phyloP scores from a whole-genome alignment of 35 echinoderm and acorn worm species.

The Apostichopus californicus region DNA sequence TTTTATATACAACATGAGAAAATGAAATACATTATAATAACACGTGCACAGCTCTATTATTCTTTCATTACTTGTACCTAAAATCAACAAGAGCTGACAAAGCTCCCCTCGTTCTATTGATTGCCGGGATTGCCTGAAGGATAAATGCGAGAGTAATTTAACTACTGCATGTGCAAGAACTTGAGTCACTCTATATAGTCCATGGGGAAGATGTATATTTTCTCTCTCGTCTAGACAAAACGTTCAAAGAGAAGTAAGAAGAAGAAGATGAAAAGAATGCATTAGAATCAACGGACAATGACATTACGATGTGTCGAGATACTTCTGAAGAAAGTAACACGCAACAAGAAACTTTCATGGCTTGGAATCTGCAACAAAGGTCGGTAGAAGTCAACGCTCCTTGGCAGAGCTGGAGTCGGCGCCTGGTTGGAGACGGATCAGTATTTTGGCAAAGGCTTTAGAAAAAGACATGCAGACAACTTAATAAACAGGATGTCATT shows the following conservation, averaged over 20 bases:
- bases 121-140: neutral
- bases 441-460: neutral
- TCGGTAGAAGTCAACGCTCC: conserved; percentile 8
- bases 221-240: neutral
- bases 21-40: too few relatives aligned
- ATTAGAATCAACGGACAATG: neutral
- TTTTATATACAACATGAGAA: too few relatives aligned
- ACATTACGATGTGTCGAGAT: neutral
- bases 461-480: conserved; percentile 22
- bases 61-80: neutral
- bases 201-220: neutral
- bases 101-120: neutral
- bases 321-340: neutral
- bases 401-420: neutral
- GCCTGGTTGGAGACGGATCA: neutral
- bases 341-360: neutral
- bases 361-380: neutral
- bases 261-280: neutral
- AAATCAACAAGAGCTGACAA: neutral
- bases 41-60: neutral
- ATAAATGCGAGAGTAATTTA: neutral
- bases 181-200: neutral
- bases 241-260: neutral
- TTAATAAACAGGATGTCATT: conserved; percentile 41
- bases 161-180: neutral